phyloP scores from a whole-genome alignment of 1,140 invertebrate genomes.

The Chlorops oryzae region DNA sequence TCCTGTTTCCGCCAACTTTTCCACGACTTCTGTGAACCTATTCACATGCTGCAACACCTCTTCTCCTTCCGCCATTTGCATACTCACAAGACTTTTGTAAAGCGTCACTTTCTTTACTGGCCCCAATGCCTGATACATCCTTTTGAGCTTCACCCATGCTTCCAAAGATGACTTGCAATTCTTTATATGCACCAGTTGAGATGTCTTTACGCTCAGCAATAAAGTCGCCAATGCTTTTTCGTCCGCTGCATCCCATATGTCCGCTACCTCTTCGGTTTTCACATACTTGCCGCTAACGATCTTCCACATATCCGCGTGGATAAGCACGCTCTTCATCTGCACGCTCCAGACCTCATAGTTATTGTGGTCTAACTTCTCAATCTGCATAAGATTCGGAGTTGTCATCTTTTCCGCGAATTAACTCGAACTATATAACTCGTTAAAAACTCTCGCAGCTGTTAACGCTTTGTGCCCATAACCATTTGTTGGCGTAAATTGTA shows the following conservation, averaged over 20 bases:
- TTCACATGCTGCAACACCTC: slow-evolving; percentile 1
- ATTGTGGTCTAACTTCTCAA: slow-evolving; percentile 11
- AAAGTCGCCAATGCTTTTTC: slow-evolving; percentile 10
- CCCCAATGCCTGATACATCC: slow-evolving; percentile 9
- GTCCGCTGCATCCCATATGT: neutral
- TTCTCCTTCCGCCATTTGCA: slow-evolving; percentile 2
- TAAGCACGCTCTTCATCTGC: slow-evolving; percentile 9
- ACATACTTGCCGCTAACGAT: neutral
- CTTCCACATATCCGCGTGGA: slow-evolving; percentile 8
- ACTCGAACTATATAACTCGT: neutral
- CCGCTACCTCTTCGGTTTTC: no score
- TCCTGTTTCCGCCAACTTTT: slow-evolving; percentile 13
- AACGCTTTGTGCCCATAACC: no score
- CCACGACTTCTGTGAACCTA: slow-evolving; percentile 7
- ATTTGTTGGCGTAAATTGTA: no score
- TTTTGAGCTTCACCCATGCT: slow-evolving; percentile 7
- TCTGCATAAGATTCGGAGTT: slow-evolving; percentile 6
- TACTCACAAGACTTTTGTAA: slow-evolving; percentile 9
- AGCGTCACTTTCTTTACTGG: slow-evolving; percentile 13
- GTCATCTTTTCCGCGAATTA: slow-evolving; percentile 80
- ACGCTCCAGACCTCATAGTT: slow-evolving; percentile 5
- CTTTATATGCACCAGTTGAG: slow-evolving; percentile 12
- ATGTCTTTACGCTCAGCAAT: slow-evolving; percentile 2
- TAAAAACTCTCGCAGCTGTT: no score
- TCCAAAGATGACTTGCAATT: slow-evolving; percentile 4